These are phyloP conservation scores for Cichlasoma orientale DNA, from an alignment of 2,797 vertebrate genomes.

Conservation along the genomic window DNA sequence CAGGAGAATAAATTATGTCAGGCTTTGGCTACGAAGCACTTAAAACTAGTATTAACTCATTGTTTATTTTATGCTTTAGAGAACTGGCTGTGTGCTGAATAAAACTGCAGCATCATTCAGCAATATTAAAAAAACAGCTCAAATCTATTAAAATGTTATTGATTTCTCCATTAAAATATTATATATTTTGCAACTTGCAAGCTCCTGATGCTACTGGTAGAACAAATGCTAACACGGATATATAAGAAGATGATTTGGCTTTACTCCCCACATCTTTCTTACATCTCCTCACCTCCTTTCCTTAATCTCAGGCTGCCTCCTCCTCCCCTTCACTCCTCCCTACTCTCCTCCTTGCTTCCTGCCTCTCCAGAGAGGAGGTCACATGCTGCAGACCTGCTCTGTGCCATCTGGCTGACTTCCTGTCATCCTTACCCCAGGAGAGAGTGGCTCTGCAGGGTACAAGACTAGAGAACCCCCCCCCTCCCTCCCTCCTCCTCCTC, in stretches of 20 bases:
- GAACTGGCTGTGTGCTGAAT: neutral
- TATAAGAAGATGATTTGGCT: constrained; percentile 20
- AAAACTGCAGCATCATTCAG: neutral
- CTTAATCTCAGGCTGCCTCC: constrained; percentile 20
- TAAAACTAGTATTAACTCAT: neutral
- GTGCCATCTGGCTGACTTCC: constrained; percentile 85
- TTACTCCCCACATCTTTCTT: constrained; percentile 46
- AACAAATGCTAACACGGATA: constrained; percentile 34
- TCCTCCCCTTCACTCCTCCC: constrained; percentile 19
- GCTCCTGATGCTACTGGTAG: constrained; percentile 7
- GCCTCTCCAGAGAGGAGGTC: constrained; percentile 73
- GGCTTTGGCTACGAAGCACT: neutral
- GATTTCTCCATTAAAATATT: constrained; percentile 12
- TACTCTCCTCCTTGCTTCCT: constrained; percentile 47
- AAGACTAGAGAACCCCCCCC: constrained; percentile 44
- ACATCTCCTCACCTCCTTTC: constrained; percentile 47
- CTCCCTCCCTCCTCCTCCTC: constrained; percentile 5
- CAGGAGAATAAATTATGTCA: neutral
- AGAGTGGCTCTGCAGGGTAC: constrained; percentile 69
- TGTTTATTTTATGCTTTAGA: neutral
- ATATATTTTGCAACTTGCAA: neutral
- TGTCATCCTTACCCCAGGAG: constrained; percentile 79
- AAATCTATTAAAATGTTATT: constrained; percentile 19
- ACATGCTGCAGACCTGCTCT: constrained; percentile 74
- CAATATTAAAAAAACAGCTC: neutral